Evolutionary conservation across 2,797 vertebrate species (phyloP).

Genomic region (Tokudaia muenninki): DNA sequence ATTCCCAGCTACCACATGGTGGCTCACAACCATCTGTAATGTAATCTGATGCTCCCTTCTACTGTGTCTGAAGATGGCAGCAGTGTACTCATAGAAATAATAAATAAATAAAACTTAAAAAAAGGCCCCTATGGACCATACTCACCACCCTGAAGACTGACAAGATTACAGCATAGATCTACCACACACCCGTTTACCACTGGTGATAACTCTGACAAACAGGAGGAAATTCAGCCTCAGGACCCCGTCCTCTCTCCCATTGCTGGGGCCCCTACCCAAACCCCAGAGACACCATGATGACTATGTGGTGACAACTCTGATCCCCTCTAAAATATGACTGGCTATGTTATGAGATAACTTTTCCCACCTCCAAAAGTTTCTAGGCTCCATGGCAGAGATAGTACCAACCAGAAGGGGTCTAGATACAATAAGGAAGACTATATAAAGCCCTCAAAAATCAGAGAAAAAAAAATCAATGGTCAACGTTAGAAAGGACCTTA

Average conservation of each 20-base stretch:
- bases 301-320: not conserved
- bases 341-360: not conserved
- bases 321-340: not conserved
- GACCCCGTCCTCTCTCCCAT: too few species aligned
- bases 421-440: not conserved
- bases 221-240: too few species aligned
- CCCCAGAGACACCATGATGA: too few species aligned
- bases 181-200: too few species aligned
- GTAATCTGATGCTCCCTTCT: too few species aligned
- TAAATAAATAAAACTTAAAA: not conserved
- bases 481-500: not conserved
- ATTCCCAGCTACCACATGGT: too few species aligned
- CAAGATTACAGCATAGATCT: too few species aligned
- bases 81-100: too few species aligned
- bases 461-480: not conserved
- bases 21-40: too few species aligned
- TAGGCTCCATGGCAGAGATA: not conserved
- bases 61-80: too few species aligned
- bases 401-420: not conserved
- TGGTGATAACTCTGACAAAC: too few species aligned
- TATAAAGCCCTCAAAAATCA: not conserved
- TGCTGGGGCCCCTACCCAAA: too few species aligned
- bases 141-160: not conserved
- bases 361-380: not conserved
- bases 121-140: not conserved